phyloP scores from a whole-genome alignment of 1,140 invertebrate species.

The Homarus americanus region DNA sequence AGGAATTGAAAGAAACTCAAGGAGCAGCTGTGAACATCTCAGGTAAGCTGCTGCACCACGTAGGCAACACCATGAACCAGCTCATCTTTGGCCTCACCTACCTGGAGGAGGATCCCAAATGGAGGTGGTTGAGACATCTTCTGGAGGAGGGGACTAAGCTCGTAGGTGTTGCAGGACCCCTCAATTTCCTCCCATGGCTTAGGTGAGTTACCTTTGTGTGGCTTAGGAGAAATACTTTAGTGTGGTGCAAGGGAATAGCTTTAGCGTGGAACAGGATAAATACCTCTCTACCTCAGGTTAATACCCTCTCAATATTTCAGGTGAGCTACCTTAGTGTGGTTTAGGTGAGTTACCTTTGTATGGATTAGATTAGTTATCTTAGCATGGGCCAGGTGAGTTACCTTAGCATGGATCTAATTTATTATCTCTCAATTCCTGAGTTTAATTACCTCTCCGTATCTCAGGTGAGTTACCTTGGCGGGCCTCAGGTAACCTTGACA shows the following conservation, averaged over 20 bases:
- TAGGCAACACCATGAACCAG: conserved; percentile 87
- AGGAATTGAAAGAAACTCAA: background rate
- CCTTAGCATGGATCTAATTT: background rate
- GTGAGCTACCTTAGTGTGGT: background rate
- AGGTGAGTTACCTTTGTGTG: conserved; percentile 77
- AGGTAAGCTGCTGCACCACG: conserved; percentile 43
- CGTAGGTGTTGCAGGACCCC: conserved; percentile 87
- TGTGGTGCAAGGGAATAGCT: background rate
- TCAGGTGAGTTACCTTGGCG: conserved; percentile 2
- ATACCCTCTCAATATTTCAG: too few relatives aligned
- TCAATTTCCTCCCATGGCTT: conserved; percentile 90
- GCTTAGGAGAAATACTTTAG: background rate
- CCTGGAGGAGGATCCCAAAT: conserved; percentile 83
- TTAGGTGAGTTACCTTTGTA: background rate
- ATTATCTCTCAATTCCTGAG: background rate
- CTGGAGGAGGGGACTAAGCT: conserved; percentile 89
- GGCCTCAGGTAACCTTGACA: background rate
- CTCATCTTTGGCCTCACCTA: conserved; percentile 87
- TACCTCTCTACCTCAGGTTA: background rate
- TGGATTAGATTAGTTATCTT: background rate
- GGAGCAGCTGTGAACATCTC: conserved; percentile 20
- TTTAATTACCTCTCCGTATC: background rate
- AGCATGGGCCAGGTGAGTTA: background rate
- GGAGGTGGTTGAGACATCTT: conserved; percentile 85
- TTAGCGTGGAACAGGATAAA: background rate